Evolutionary conservation across 2,797 vertebrate genomes (phyloP).

Genomic region (Euthynnus affinis): DNA sequence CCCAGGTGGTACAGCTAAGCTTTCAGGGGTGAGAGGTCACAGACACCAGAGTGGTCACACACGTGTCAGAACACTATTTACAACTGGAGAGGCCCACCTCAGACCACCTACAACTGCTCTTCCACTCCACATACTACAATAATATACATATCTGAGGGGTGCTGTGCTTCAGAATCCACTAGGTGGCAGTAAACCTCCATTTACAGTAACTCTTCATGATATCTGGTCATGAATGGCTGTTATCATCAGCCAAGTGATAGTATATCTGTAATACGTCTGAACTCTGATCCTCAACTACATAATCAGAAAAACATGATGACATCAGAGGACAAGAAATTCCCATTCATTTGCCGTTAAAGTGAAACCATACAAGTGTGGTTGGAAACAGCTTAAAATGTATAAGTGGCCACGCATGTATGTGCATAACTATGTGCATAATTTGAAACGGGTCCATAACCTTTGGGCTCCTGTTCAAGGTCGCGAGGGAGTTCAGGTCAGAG

Average conservation of each 20-base stretch:
- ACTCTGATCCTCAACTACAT: constrained; percentile 29
- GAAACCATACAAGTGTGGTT: constrained; percentile 5
- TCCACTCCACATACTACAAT: constrained; percentile 9
- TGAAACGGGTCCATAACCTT: constrained; percentile 68
- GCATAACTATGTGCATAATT: constrained; percentile 55
- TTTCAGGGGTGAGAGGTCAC: constrained; percentile 73
- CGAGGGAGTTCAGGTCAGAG: constrained; percentile 58
- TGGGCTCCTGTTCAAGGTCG: constrained; percentile 76
- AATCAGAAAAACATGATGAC: constrained; percentile 14
- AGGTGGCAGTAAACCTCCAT: constrained; percentile 70
- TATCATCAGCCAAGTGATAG: constrained; percentile 18
- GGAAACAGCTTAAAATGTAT: constrained; percentile 21
- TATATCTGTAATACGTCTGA: constrained; percentile 33
- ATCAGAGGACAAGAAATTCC: constrained; percentile 7
- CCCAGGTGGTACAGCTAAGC: constrained; percentile 78
- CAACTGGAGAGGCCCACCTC: constrained; percentile 77
- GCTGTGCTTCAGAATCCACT: constrained; percentile 59
- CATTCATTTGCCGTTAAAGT: constrained; percentile 30
- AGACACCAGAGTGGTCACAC: constrained; percentile 77
- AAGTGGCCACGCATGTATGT: constrained; percentile 33
- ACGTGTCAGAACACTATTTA: constrained; percentile 82
- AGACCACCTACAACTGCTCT: constrained; percentile 77
- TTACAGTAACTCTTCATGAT: background rate
- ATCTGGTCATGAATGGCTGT: constrained; percentile 9
- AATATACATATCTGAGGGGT: constrained; percentile 27